Base-by-base conservation (phyloP, 2,797 vertebrate genomes). In the Artibeus jamaicensis region DNA sequence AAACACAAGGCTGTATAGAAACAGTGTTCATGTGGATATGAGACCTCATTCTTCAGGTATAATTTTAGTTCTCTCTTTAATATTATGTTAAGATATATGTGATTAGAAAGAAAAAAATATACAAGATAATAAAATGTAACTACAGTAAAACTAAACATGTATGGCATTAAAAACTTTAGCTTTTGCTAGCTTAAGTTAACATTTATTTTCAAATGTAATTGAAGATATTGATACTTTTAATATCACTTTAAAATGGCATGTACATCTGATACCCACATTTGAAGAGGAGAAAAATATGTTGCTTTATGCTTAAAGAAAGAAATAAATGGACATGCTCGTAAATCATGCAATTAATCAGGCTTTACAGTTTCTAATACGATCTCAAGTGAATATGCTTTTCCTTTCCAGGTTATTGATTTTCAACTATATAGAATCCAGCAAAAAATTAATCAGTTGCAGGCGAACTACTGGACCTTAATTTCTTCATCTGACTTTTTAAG, bases 351-450 rank as follows among this genome's bases (percentile, higher is more conserved):
- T 48, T 93, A 90, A 93, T 5, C 32, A 32, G 39, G 3, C 3
- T 79, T 46, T 96, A 76, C 5, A 89, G 21, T 10, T 78, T 74
- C n/a, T 67, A 93, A 95, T 70, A 70, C 0, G 89, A 88, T 82
- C 26, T 91, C 84, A 87, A 62, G 2, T 90, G 9, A 94, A 3
- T 87, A 78, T n/a, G 9, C 1, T 14, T 95, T 97, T 39, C 26
- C 67, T 94, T 96, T 96, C 15, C 70, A 29, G 5, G 48, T 96
- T 84, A 91, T 95, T 97, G 89, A 91, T 22, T 96, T 97, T 84
- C 16, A 73, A 62, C 77, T 97, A 97, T 96, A 65, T n/a, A 81
- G 15, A 71, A 95, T 15, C 34, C 24, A 96, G 50, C 77, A 96
- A 83, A 95, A 95, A 95, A 73, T 90, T 37, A 89, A 96, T 26